These are phyloP conservation scores for Mesorhabditis belari DNA, from an alignment of 2,888 invertebrate species.

Conservation along the genomic window DNA sequence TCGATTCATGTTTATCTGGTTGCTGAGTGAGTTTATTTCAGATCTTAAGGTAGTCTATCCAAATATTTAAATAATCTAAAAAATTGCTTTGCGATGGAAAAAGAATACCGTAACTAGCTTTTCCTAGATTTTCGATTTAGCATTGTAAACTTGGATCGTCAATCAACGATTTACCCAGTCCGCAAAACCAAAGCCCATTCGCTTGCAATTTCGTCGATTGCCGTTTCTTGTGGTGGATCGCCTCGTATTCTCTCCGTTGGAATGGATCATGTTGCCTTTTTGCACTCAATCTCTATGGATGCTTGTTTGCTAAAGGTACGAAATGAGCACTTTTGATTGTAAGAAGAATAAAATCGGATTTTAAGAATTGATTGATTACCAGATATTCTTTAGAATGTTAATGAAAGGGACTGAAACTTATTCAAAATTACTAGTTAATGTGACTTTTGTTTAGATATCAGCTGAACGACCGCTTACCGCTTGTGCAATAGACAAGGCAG, in stretches of 20 bases:
- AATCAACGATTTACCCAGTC: constrained; percentile 19
- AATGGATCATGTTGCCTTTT: constrained; percentile 28
- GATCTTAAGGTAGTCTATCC: background rate
- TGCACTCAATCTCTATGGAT: constrained; percentile 32
- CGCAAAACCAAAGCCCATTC: constrained; percentile 35
- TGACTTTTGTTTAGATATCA: constrained; percentile 20
- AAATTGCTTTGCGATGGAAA: background rate
- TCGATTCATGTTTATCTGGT: constrained; percentile 32
- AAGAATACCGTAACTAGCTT: background rate
- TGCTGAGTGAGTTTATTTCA: constrained; percentile 23
- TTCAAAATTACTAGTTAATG: background rate
- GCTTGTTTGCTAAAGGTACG: constrained; percentile 22
- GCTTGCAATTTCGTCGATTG: constrained; percentile 27
- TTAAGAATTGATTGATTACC: background rate
- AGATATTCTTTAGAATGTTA: background rate
- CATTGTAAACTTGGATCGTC: constrained; percentile 19
- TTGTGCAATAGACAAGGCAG: constrained; percentile 36
- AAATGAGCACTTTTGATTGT: no score
- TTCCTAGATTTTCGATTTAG: constrained; percentile 6
- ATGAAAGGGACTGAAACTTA: background rate
- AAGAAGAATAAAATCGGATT: no score
- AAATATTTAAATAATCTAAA: background rate
- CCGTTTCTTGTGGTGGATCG: constrained; percentile 23
- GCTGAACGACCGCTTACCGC: constrained; percentile 37
- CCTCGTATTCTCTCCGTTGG: constrained; percentile 33